Evolutionary conservation across 53 echinoderm and acorn worm species (phyloP).

Genomic region (Holothuria leucospilota): DNA sequence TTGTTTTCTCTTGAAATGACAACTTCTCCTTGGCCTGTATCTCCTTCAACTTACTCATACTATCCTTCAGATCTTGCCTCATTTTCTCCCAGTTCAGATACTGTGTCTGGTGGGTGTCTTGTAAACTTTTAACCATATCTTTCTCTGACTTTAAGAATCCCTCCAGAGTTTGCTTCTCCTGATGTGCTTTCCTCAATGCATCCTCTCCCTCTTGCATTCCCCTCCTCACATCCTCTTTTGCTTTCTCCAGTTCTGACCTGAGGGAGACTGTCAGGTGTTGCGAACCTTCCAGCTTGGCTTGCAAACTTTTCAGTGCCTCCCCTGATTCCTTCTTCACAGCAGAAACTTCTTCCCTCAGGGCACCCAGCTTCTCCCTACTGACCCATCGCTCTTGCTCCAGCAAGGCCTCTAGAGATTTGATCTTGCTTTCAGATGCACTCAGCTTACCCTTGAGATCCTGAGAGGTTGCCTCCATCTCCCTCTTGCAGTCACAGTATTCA

Average conservation of each 20-base stretch:
- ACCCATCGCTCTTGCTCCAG: constrained; percentile 51
- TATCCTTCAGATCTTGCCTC: constrained; percentile 4
- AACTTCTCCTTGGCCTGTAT: constrained; percentile 4
- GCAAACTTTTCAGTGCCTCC: neutral
- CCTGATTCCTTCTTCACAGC: constrained; percentile 4
- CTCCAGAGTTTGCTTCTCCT: constrained; percentile 24
- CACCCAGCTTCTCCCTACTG: constrained; percentile 31
- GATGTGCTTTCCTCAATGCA: constrained; percentile 30
- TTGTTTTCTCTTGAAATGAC: constrained; percentile 6
- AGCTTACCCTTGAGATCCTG: constrained; percentile 23
- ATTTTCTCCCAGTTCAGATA: constrained; percentile 26
- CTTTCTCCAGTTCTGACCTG: constrained; percentile 25
- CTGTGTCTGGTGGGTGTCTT: constrained; percentile 7
- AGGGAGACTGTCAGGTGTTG: neutral
- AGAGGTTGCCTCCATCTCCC: constrained; percentile 18
- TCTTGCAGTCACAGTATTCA: constrained; percentile 24
- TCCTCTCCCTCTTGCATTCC: neutral
- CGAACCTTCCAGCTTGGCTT: constrained; percentile 8
- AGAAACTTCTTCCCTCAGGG: constrained; percentile 42
- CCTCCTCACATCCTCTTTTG: constrained; percentile 3
- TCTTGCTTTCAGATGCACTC: neutral
- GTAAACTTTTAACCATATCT: constrained; percentile 6
- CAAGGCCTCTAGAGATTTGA: constrained; percentile 41
- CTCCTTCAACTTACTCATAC: constrained; percentile 1
- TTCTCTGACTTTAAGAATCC: constrained; percentile 15